phyloP scores from a whole-genome alignment of 2,113 vertebrate species.

The Actinemys pallida region DNA sequence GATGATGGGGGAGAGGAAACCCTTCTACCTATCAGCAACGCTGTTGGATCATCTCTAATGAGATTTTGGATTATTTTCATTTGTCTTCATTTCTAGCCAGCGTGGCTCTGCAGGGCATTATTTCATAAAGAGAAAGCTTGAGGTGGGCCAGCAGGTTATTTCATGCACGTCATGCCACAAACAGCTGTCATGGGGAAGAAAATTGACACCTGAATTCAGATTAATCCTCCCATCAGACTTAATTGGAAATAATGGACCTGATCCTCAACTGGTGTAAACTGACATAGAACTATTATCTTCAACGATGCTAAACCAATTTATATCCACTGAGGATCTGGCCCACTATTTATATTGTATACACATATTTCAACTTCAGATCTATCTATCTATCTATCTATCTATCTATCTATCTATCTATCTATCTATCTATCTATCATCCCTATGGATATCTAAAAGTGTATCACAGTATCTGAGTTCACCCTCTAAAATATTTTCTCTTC shows the following conservation, averaged over 20 bases:
- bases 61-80: conserved; percentile 53
- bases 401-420: background rate
- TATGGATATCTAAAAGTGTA: fast-evolving
- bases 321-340: fast-evolving
- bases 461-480: background rate
- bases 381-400: fast-evolving
- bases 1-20: background rate
- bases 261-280: background rate
- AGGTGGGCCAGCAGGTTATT: conserved; percentile 33
- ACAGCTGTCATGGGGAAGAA: conserved; percentile 46
- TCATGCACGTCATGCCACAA: fast-evolving
- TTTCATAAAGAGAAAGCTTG: background rate
- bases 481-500: background rate
- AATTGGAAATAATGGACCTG: conserved; percentile 35
- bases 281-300: background rate
- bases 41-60: conserved; percentile 58
- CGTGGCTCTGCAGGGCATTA: conserved; percentile 13
- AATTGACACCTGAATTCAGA: background rate
- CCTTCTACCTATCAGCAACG: background rate
- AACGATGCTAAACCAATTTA: background rate
- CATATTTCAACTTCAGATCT: fast-evolving
- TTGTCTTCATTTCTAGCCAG: conserved; percentile 54
- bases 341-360: background rate
- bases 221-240: conserved; percentile 38
- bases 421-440: background rate